Percentiles rank a stretch among this genome's conserved stretches.
These are phyloP conservation scores for Kradibia gibbosae DNA, from an alignment of 1,140 invertebrate genomes.

Conservation along the genomic window DNA sequence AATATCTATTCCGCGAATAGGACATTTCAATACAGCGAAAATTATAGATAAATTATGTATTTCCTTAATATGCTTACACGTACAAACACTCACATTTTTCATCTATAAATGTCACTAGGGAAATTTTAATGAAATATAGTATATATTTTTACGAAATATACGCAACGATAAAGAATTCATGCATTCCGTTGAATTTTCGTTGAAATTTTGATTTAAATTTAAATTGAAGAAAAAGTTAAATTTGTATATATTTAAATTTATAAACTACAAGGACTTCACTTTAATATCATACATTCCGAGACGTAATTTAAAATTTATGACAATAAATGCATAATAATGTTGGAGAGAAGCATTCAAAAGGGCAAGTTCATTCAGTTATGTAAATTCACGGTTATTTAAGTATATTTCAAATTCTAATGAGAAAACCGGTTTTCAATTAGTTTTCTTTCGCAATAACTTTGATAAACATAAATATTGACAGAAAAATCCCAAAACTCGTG, in stretches of 20 bases:
- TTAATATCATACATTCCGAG: constrained; percentile 29
- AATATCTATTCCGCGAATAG: neutral
- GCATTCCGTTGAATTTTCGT: neutral
- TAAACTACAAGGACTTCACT: constrained; percentile 9
- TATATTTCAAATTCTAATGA: constrained; percentile 22
- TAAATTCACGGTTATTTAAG: constrained; percentile 31
- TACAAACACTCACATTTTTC: neutral
- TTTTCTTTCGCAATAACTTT: constrained; percentile 33
- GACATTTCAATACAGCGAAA: neutral
- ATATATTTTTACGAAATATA: neutral
- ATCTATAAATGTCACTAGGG: neutral
- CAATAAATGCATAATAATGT: constrained; percentile 32
- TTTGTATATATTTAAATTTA: constrained; percentile 21
- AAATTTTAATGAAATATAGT: constrained; percentile 1
- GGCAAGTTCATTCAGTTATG: constrained; percentile 28
- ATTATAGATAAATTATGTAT: neutral
- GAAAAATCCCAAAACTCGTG: constrained; percentile 14
- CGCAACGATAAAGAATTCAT: neutral
- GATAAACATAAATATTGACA: constrained; percentile 36
- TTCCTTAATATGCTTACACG: neutral
- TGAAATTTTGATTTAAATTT: constrained; percentile 19
- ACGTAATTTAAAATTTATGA: constrained; percentile 24
- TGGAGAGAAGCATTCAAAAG: constrained; percentile 7
- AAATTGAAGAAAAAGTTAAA: constrained; percentile 17
- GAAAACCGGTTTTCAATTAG: constrained; percentile 34